Base-by-base conservation (phyloP, 2,113 vertebrate genomes). In the Amblyopsis rosae region DNA sequence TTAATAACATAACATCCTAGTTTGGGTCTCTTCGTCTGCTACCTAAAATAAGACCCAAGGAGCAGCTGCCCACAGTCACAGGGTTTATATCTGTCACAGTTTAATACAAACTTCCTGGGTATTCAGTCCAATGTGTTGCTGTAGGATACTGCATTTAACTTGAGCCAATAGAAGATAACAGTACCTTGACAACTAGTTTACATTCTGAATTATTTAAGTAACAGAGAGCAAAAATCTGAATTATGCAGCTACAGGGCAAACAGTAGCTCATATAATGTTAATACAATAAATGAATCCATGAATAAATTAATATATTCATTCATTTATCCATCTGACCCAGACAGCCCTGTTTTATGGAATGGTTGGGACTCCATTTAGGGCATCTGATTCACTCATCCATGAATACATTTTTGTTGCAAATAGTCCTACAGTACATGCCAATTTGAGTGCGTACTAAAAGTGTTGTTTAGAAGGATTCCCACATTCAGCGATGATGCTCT, bases 1-100 rank as follows among this genome's bases (percentile, higher is more conserved):
- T 88, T 88, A 87, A 89, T 91, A 89, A 76, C 82, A 55, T 85
- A 75, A 82, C 80, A 68, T 73, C 49, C 75, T 73, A 80, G 76
- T 73, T 75, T 74, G 70, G 72, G 54, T 66, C 70, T 69, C 75
- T 72, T 62, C 76, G 50, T 72, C 78, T 70, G 53, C 35, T 75
- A 67, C 67, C 70, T 65, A 70, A 76, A 85, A 82, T 71, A 67
- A 86, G 65, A 81, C 56, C 41, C 45, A 67, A 51, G 76, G 64
- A 58, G 46, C 17, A 66, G n/a, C 51, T 59, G 62, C 72, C 68
- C 55, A 47, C 51, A 73, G 62, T 50, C 53, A 72, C 26, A 19
- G 62, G 7, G 68, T n/a, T 33, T 33, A 62, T 41, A 41, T 46
- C 19, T 49, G 26, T 32, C 35, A 51, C 26, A 62, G 13, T 12